Base-by-base conservation (phyloP, 2,888 invertebrate genomes). In the Acronicta psi region DNA sequence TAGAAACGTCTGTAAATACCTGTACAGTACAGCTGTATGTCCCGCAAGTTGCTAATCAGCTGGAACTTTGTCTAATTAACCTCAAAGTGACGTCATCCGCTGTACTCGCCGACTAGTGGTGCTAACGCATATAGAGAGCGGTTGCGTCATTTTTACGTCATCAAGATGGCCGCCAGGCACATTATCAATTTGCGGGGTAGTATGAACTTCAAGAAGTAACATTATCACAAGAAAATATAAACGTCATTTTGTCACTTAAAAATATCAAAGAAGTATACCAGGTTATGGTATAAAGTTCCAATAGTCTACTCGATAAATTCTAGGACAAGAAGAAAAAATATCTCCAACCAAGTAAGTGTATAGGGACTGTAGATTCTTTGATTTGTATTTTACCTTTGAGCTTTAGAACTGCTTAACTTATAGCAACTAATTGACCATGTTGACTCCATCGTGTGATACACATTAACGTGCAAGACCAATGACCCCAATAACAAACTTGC, bases 351-450 rank as follows among this genome's bases (percentile, higher is more conserved):
- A 49, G 69, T 67, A 67, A 67, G 66, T 67, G 11, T 11, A 41
- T 18, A 34, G n/a, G n/a, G n/a, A n/a, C 38, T 62, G 47, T 44
- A 10, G 14, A 13, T n/a, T 16, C 9, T 16, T 54, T 54, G 43
- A 25, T 47, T 43, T 59, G 45, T 64, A 41, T 41, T 60, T 55
- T 53, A 43, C 36, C 34, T 62, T 66, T 53, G 44, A 73, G 73
- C 73, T 73, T 66, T 50, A 58, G 47, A 46, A 59, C 50, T 52
- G 73, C 73, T 73, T 73, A 53, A 44, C 16, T 59, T 62, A 53
- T 31, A 53, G 49, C 44, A 56, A 65, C 67, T 75, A 70, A 75
- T 70, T 58, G 50, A 63, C 62, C 70, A 73, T 75, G 63, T 20
- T 57, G 49, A 60, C 23, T 38, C 56, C 62, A 69, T 69, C 40